Evolutionary conservation across 2,797 vertebrate genomes (phyloP).

Genomic region (Coreius guichenoti): DNA sequence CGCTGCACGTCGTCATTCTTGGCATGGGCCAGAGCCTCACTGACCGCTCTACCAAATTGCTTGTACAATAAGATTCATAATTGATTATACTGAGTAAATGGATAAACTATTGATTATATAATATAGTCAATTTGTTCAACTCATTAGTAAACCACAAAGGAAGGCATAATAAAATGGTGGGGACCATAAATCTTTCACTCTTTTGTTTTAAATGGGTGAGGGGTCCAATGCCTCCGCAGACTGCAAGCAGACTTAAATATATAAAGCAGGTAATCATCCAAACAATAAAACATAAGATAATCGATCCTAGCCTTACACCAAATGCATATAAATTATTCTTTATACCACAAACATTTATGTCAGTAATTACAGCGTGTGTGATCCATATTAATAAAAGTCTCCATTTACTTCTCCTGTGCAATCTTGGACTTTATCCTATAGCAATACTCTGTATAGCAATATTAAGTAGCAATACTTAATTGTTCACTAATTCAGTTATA

Average conservation of each 20-base stretch:
- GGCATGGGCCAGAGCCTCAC: background rate
- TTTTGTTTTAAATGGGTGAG: background rate
- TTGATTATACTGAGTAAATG: background rate
- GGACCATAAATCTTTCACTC: background rate
- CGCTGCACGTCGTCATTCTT: background rate
- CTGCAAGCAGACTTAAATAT: background rate
- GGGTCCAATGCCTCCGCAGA: background rate
- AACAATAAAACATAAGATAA: constrained; percentile 12
- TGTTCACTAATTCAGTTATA: background rate
- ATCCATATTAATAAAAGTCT: constrained; percentile 12
- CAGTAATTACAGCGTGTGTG: background rate
- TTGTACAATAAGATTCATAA: background rate
- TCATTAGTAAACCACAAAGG: constrained; percentile 5
- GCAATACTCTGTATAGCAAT: background rate
- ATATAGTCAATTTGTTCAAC: background rate
- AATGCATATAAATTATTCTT: constrained; percentile 10
- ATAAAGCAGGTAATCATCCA: constrained; percentile 2
- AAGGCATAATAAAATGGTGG: background rate
- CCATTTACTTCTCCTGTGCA: background rate
- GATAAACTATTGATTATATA: background rate
- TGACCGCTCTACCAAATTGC: background rate
- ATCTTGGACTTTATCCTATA: background rate
- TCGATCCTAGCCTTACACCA: background rate
- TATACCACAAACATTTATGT: background rate
- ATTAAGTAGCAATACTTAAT: too few relatives aligned